Evolutionary conservation across 2,888 invertebrate genomes (phyloP), one percentile per base, ranked within the genome.

Genomic region (Rhimphoctona megacephalus): DNA sequence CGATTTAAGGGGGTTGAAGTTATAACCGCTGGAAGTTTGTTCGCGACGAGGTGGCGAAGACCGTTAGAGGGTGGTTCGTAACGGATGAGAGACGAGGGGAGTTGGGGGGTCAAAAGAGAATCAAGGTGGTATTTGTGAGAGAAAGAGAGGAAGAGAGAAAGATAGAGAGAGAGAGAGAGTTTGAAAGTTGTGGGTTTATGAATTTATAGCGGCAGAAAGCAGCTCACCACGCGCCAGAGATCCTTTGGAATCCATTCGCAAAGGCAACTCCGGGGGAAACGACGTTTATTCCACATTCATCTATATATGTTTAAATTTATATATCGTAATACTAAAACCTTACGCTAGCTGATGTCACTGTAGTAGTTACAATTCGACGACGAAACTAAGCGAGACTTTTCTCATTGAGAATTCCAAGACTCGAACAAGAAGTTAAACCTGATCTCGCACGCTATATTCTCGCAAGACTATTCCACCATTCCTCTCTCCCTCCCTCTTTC

Each of bases 101-200:
- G 19, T 25, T 54, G 57, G 52, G 57, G 49, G 36, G n/a, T 43
- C 8, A 30, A 46, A 61, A 46, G 64, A 66, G 61, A 81, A 64
- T 66, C 46, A 70, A 70, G 66, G 81, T 61, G 81, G 74, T 46
- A 17, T 39, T 64, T 46, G 81, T 64, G 86, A 86, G 52, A 52
- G 73, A 85, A 25, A 61, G 30, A 17, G 25, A 5, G 14, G 36
- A n/a, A n/a, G 73, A 85, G 22, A 54, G 11, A 2, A 2, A 22
- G 9, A 22, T 1, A n/a, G 25, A 25, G 14, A 14, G 25, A 1
- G 11, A 81, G 85, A 81, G 88, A 77, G 85, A 90, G 91, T 92
- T 92, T 92, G 92, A 85, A 94, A 94, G 91, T 94, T 92, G 92
- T 92, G 93, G 93, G 84, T 92, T 94, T 94, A 94, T 94, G 94